Base-by-base conservation (phyloP, 1,140 invertebrate species). In the Lucilia sericata region DNA sequence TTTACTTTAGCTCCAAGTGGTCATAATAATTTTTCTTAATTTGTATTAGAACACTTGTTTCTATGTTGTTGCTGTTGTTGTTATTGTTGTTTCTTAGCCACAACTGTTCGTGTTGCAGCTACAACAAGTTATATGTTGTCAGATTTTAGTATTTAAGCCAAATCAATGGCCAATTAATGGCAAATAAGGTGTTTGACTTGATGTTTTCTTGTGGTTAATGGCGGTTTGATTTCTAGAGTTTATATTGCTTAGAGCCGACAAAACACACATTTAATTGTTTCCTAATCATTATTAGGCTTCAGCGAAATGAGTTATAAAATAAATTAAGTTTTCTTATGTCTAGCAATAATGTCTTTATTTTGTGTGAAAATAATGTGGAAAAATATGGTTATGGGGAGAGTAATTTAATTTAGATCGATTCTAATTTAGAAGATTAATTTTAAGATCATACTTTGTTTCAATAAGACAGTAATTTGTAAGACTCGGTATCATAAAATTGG, bases 171-270 rank as follows among this genome's bases (percentile, higher is more conserved):
- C 76, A 80, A 80, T 80, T 80, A 80, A 80, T 80, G 76, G 25
- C 76, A 80, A 80, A 80, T 80, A 80, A 80, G 76, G 76, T 80
- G 76, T 78, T 78, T 60, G 55, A 17, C 55, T 17, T n/a, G 55
- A 60, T 60, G n/a, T 19, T 70, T 21, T 21, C 65, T 70, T 21
- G 19, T 25, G 65, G n/a, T 70, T 25, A 70, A 21, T 25, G n/a
- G 5, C 17, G 21, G 21, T 70, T 12, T 17, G 13, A 55, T n/a
- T 55, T 55, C 17, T 55, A 55, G 25, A 30, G 13, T 55, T 55
- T n/a, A 55, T 55, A 1, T 55, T 12, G 51, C 17, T 55, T 5
- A 5, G 51, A 17, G 51, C 13, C 51, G 17, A 13, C 17, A 17
- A 17, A 55, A 25, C 7, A 70, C n/a, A 70, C 9, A 25, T 19